phyloP scores from a whole-genome alignment of 1,140 invertebrate genomes.

The Ptiloglossa arizonensis region DNA sequence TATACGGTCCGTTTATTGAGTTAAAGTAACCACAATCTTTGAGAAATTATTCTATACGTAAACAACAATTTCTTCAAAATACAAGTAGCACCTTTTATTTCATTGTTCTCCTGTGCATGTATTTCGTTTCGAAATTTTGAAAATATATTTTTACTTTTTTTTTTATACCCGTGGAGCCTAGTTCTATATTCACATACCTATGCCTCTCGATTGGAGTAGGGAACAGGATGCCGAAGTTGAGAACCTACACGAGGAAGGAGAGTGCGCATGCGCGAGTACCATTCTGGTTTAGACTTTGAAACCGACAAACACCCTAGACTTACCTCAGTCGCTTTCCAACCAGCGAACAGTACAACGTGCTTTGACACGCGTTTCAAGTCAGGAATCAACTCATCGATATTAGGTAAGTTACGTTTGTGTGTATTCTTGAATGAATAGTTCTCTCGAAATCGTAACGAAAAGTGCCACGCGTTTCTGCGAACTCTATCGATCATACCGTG shows the following conservation, averaged over 20 bases:
- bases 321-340: slow-evolving; percentile 62
- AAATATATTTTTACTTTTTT: background rate
- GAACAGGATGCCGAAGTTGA: slow-evolving; percentile 31
- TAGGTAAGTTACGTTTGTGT: slow-evolving; percentile 47
- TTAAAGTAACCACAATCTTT: background rate
- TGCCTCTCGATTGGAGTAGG: background rate
- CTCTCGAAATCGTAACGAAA: background rate
- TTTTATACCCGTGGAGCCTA: background rate
- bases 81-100: no score
- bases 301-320: slow-evolving; percentile 47
- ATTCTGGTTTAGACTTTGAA: slow-evolving; percentile 59
- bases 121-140: background rate
- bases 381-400: slow-evolving; percentile 18
- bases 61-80: no score
- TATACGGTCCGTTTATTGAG: background rate
- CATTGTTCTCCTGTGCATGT: background rate
- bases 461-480: background rate
- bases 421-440: slow-evolving; percentile 33
- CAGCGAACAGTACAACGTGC: slow-evolving; percentile 29
- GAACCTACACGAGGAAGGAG: slow-evolving; percentile 2
- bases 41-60: background rate
- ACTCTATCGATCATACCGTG: background rate
- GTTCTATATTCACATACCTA: background rate
- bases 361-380: background rate
- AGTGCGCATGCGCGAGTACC: slow-evolving; percentile 45